A percentile compares a stretch with the other conserved stretches of the same genome.
Evolutionary conservation across 2,888 invertebrate species (phyloP).

Genomic region (Polymixis lichenea): DNA sequence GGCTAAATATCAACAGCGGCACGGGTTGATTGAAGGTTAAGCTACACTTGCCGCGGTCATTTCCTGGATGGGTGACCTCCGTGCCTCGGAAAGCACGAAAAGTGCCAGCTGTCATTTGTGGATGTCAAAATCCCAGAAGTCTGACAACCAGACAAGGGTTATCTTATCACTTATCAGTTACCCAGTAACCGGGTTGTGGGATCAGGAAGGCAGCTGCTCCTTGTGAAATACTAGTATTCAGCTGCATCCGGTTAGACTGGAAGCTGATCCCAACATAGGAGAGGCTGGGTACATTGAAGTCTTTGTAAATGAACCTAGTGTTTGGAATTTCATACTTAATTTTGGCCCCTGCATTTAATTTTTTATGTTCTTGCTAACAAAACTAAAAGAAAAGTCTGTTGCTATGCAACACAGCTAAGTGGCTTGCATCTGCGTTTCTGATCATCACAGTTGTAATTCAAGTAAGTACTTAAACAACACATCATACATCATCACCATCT

Average conservation of each 20-base stretch:
- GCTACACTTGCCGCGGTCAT: not conserved
- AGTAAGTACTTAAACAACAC: not conserved
- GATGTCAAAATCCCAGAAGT: not conserved
- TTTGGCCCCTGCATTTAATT: no score
- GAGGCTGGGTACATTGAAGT: constrained; percentile 1
- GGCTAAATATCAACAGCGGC: not conserved
- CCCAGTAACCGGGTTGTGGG: not conserved
- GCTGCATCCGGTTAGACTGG: not conserved
- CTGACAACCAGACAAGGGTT: not conserved
- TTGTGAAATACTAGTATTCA: not conserved
- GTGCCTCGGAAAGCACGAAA: not conserved
- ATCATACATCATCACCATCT: not conserved
- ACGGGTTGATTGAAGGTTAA: not conserved
- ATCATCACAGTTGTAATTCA: no score
- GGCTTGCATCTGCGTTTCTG: no score
- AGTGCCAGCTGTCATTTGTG: no score
- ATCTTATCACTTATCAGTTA: no score
- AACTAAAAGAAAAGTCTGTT: no score
- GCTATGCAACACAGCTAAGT: no score
- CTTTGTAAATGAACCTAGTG: constrained; percentile 11
- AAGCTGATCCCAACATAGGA: not conserved
- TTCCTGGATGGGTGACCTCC: not conserved
- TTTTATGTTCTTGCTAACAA: no score
- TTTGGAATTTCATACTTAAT: no score
- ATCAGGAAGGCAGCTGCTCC: not conserved